These are phyloP conservation scores for Apteryx mantelli DNA, from an alignment of 2,113 vertebrate species.

Conservation along the genomic window DNA sequence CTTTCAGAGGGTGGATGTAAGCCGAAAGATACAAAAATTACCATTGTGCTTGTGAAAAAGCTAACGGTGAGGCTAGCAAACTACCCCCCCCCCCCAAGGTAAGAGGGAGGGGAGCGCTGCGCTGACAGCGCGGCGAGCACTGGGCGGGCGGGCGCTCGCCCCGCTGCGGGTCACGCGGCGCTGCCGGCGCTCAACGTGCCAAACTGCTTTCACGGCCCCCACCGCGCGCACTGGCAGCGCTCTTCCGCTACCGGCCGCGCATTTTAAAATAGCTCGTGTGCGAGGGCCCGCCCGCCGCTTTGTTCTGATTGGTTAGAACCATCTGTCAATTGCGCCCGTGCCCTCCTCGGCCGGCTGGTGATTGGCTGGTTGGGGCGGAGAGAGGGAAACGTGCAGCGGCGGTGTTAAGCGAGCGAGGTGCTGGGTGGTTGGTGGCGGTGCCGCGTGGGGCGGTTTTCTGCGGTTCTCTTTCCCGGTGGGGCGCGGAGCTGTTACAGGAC, in stretches of 20 bases:
- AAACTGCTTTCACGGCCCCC: too few relatives aligned
- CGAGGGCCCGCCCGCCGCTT: background rate
- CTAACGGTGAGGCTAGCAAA: accelerated
- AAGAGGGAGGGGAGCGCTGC: accelerated
- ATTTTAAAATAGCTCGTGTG: background rate
- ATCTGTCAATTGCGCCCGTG: background rate
- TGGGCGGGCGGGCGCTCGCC: accelerated
- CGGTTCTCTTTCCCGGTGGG: accelerated
- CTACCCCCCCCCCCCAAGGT: accelerated
- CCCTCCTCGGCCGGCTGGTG: background rate
- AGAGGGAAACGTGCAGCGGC: background rate
- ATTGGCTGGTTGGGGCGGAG: background rate
- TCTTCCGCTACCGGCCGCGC: accelerated
- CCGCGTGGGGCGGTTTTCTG: accelerated
- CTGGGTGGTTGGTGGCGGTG: accelerated
- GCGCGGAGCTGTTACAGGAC: too few relatives aligned
- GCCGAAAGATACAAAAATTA: accelerated
- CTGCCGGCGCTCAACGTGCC: background rate
- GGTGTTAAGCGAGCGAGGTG: accelerated
- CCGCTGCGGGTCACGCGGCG: accelerated
- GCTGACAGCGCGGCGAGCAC: accelerated
- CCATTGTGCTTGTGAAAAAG: accelerated
- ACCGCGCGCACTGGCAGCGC: accelerated
- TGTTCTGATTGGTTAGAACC: accelerated
- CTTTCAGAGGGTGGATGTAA: accelerated